Evolutionary conservation across 2,797 vertebrate genomes (phyloP).

Genomic region (Tenualosa thibaudeaui): DNA sequence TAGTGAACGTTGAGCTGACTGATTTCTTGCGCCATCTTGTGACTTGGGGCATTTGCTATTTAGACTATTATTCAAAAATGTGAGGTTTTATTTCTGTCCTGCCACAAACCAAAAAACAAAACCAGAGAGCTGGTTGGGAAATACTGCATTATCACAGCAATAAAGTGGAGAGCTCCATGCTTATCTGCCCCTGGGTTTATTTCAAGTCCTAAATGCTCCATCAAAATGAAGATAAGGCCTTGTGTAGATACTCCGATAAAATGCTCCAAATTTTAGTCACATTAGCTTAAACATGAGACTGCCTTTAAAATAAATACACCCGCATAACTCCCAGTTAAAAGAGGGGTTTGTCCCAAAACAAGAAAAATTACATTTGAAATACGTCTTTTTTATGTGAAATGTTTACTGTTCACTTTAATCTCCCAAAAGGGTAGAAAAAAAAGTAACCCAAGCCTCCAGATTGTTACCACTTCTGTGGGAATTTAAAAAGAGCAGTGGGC

Average conservation of each 20-base stretch:
- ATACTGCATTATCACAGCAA: constrained; percentile 56
- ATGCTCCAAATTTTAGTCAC: constrained; percentile 39
- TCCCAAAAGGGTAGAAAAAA: not conserved
- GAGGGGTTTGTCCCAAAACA: not conserved
- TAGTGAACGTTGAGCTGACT: not conserved
- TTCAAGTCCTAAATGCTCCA: constrained; percentile 60
- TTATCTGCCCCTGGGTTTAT: constrained; percentile 63
- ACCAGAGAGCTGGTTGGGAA: not conserved
- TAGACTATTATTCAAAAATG: not conserved
- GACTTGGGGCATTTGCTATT: not conserved
- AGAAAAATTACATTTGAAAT: not conserved
- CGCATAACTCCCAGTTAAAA: not conserved
- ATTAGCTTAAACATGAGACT: not conserved
- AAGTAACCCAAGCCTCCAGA: not conserved
- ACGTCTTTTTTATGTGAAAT: constrained; percentile 5
- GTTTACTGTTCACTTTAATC: not conserved
- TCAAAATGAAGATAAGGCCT: constrained; percentile 62
- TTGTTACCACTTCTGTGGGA: constrained; percentile 29
- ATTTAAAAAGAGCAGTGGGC: constrained; percentile 56
- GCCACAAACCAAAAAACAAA: not conserved
- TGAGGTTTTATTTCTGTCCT: not conserved
- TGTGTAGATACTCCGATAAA: constrained; percentile 68
- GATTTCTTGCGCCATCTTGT: not conserved
- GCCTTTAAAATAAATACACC: not conserved
- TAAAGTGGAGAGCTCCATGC: constrained; percentile 69